Base-by-base conservation (phyloP, 2,113 vertebrate species). In the Hippolais icterina region DNA sequence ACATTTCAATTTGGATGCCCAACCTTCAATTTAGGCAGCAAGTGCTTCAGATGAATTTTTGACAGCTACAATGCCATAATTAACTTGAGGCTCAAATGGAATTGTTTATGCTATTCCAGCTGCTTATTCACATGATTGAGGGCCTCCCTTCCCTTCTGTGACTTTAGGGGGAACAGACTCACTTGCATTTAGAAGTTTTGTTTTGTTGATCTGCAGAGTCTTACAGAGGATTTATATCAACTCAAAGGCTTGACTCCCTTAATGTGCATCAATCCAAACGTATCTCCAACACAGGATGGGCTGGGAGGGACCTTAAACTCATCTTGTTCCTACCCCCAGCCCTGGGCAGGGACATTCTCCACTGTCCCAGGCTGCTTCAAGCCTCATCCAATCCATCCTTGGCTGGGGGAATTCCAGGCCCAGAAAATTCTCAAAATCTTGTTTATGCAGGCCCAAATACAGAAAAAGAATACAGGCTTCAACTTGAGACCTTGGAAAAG, bases 1-100 rank as follows among this genome's bases (percentile, higher is more conserved):
- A 90, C 79, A 90, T 94, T 96, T 94, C 85, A 83, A 64, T 96
- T 95, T 95, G 88, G 90, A 95, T 78, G 85, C 42, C 94, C 95
- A 94, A 42, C 85, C 92, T 92, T 94, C 95, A 86, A 94, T 96
- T 96, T 94, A 85, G 75, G 71, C 82, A 88, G 79, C 54, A 81
- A 95, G 85, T 88, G 60, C 72, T 90, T 86, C 68, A 60, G 85
- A 91, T 59, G 68, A 92, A 44, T 88, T 80, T 94, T 83, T 94
- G 96, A 96, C 87, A 94, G 92, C 64, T 83, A 54, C 66, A 41
- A 75, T n/a, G 35, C 39, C 64, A 37, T 96, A 96, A 94, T 95
- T 95, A 96, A 78, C 85, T 94, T 33, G 68, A 68, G 72, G 28
- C 85, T 90, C 76, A 68, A 68, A 77, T 94, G 12, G 70, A 90